Evolutionary conservation across 1,140 invertebrate genomes (phyloP), one percentile per base, ranked within the genome.

Genomic region (Saccostrea glomerata): DNA sequence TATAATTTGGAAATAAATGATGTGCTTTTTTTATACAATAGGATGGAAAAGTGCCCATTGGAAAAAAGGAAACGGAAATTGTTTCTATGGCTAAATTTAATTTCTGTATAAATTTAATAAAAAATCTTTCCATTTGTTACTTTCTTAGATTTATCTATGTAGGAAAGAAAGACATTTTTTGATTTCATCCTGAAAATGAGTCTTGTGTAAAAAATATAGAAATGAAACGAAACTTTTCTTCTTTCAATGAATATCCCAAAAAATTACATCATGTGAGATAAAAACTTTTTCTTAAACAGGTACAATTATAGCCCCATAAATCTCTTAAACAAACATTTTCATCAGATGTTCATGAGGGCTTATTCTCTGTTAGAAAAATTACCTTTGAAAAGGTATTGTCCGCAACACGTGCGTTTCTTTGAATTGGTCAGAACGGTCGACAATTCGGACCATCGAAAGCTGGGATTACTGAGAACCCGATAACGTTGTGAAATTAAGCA

Each of bases 401-500:
- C 70, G 70, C 23, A 36, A 36, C 70, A 77, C 70, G 70, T 77
- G 70, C 23, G 11, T 36, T 15, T 30, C 70, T 30, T 36, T 77
- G 30, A 36, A 36, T 30, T 77, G 70, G 70, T 77, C 70, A 77
- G 30, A 77, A 25, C 25, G 23, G 70, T 63, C 23, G 13, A 77
- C 25, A 25, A 25, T 36, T 77, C 30, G 30, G 70, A 15, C 25
- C 25, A 13, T 30, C 13, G 15, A 36, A 36, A 17, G 70, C 47
- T 12, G 25, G 70, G 70, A 77, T 77, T 77, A 77, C 25, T 77
- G 25, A 30, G 36, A 36, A 77, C 70, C 25, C 25, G 70, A 77
- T 77, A 77, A 77, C 70, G 25, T 77, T 77, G 70, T 77, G 70
- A 77, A 77, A 77, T 77, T 77, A 25, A 25, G 70, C 70, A 77